Percentiles rank a stretch among this genome's conserved stretches.
Conservation (phyloP, 2,888 invertebrate species). For the Polydrusus cervinus region DNA sequence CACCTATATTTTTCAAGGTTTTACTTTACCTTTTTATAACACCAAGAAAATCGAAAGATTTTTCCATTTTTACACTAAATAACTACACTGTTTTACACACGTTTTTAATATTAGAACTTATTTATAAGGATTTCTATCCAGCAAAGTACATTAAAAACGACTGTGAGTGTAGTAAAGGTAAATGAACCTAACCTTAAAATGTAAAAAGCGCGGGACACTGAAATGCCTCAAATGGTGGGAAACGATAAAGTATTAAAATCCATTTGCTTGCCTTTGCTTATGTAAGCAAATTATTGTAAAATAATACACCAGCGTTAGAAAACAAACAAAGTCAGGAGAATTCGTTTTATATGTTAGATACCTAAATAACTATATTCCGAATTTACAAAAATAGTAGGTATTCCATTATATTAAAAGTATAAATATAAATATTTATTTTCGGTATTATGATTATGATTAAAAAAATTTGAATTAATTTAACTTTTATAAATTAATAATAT, state of each 20-base stretch:
- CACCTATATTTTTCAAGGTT: constrained; percentile 4
- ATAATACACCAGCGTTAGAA: neutral
- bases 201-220: constrained; percentile 48
- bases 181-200: constrained; percentile 52
- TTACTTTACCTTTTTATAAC: constrained; percentile 32
- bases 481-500: too few species aligned
- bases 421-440: too few species aligned
- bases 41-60: neutral
- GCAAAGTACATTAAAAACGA: constrained; percentile 36
- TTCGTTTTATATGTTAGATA: neutral
- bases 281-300: constrained; percentile 19
- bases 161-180: constrained; percentile 45
- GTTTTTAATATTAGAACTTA: constrained; percentile 23
- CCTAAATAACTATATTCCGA: too few species aligned
- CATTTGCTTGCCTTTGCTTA: neutral
- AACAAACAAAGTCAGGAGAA: neutral
- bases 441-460: too few species aligned
- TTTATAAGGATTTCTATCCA: constrained; percentile 24
- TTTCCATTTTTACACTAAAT: constrained; percentile 31
- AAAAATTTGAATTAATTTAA: too few species aligned
- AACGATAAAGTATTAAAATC: constrained; percentile 7
- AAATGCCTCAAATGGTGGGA: constrained; percentile 29
- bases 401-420: too few species aligned
- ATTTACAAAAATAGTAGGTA: too few species aligned
- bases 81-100: constrained; percentile 23